Evolutionary conservation across 2,888 invertebrate genomes (phyloP).

Genomic region (Agrochola litura): DNA sequence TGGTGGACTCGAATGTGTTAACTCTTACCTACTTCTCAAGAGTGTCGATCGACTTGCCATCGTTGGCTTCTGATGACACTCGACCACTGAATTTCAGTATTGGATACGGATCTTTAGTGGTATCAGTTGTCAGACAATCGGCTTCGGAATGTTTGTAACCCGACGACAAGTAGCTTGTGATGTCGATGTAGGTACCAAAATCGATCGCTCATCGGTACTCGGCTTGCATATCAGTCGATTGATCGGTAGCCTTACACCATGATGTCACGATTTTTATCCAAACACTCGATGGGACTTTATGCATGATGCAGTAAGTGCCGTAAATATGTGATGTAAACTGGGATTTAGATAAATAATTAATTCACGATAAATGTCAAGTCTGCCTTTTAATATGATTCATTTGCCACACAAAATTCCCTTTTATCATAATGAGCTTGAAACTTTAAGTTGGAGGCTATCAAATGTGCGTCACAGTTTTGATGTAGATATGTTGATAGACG

Average conservation of each 20-base stretch:
- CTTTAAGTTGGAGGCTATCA: neutral
- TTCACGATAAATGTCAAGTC: conserved; percentile 22
- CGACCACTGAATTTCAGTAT: neutral
- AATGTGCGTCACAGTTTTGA: neutral
- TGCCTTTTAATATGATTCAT: conserved; percentile 16
- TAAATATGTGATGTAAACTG: neutral
- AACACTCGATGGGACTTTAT: conserved; percentile 10
- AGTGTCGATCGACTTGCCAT: conserved; percentile 3
- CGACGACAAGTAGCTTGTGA: conserved; percentile 10
- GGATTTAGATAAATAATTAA: conserved; percentile 47
- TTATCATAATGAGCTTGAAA: neutral
- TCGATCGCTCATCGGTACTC: conserved; percentile 2
- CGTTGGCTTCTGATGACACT: conserved; percentile 7
- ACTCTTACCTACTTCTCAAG: neutral
- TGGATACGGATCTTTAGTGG: conserved; percentile 4
- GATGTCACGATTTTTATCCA: conserved; percentile 20
- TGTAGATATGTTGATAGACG: neutral
- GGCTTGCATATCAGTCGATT: neutral
- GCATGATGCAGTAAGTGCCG: conserved; percentile 12
- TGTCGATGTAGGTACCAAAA: neutral
- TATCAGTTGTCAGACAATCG: conserved; percentile 32
- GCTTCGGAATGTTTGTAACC: conserved; percentile 13
- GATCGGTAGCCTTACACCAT: neutral
- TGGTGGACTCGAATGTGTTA: neutral
- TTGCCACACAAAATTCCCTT: conserved; percentile 13